phyloP scores from a whole-genome alignment of 1,140 invertebrate species.

The Rhagoletis zephyria region DNA sequence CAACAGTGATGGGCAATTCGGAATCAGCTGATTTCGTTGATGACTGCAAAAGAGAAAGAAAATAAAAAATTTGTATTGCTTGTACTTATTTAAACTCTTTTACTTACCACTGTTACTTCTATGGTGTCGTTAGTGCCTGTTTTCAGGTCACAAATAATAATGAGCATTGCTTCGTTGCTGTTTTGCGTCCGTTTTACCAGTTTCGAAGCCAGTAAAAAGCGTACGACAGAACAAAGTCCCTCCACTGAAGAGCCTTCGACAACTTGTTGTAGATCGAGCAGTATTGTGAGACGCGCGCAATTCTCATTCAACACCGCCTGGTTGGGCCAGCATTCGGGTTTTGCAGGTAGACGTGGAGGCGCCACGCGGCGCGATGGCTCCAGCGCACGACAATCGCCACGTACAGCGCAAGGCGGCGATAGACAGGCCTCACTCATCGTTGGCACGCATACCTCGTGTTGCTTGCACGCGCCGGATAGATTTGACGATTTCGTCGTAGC shows the following conservation, averaged over 20 bases:
- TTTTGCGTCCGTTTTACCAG: conserved; percentile 69
- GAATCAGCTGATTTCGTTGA: conserved; percentile 74
- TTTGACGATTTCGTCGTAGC: conserved; percentile 74
- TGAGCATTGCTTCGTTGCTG: conserved; percentile 75
- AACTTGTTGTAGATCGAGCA: conserved; percentile 80
- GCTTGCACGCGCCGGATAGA: conserved; percentile 73
- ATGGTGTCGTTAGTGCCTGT: conserved; percentile 85
- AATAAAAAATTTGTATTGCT: background rate
- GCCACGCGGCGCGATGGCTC: conserved; percentile 83
- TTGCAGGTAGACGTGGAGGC: conserved; percentile 82
- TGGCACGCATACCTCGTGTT: conserved; percentile 80
- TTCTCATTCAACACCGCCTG: conserved; percentile 79
- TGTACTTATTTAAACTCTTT: background rate
- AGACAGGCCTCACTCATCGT: conserved; percentile 84
- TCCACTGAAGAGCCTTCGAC: conserved; percentile 82
- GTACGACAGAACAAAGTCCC: conserved; percentile 79
- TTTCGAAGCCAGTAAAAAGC: conserved; percentile 79
- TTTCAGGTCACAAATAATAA: conserved; percentile 87
- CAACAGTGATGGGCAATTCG: conserved; percentile 78
- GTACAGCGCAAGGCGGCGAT: conserved; percentile 82
- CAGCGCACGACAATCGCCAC: conserved; percentile 86
- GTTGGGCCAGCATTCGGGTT: conserved; percentile 86
- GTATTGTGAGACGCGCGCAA: conserved; percentile 83
- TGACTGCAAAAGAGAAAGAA: conserved; percentile 69
- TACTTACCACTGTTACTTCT: conserved; percentile 88